Conservation (phyloP, 2,888 invertebrate species). For the Aquatica leii region DNA sequence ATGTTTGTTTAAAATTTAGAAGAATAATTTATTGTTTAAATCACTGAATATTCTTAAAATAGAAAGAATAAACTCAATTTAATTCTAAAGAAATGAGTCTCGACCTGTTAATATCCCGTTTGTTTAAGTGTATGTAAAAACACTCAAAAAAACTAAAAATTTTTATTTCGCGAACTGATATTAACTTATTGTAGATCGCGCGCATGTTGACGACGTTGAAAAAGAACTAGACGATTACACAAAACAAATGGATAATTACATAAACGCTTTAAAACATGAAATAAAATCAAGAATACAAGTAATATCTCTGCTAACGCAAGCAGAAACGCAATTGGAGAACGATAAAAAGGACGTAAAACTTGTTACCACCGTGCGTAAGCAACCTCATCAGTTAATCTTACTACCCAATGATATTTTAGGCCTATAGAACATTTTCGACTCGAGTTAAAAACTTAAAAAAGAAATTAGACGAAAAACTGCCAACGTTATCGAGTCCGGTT, state of each 20-base stretch:
- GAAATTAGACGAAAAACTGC: conserved; percentile 82
- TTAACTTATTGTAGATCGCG: conserved; percentile 69
- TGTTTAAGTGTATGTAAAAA: too few relatives aligned
- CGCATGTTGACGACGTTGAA: conserved; percentile 86
- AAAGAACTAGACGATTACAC: conserved; percentile 87
- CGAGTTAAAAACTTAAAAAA: conserved; percentile 86
- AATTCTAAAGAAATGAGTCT: too few relatives aligned
- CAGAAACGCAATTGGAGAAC: conserved; percentile 86
- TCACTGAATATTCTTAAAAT: too few relatives aligned
- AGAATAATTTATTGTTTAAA: too few relatives aligned
- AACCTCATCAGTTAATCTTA: not conserved
- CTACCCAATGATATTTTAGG: too few relatives aligned
- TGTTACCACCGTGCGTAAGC: conserved; percentile 85
- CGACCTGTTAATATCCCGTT: too few relatives aligned
- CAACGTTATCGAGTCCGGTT: conserved; percentile 74
- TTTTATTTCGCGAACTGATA: not conserved
- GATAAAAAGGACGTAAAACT: conserved; percentile 95
- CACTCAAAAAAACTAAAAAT: not conserved
- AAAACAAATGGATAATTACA: conserved; percentile 80
- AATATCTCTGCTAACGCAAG: conserved; percentile 79
- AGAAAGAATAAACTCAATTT: too few relatives aligned
- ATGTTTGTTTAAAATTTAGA: too few relatives aligned
- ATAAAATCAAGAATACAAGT: conserved; percentile 82
- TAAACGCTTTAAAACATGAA: conserved; percentile 81
- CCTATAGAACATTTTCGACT: conserved; percentile 92